These are phyloP conservation scores for Nicator chloris DNA, from an alignment of 2,113 vertebrate genomes.

Conservation along the genomic window DNA sequence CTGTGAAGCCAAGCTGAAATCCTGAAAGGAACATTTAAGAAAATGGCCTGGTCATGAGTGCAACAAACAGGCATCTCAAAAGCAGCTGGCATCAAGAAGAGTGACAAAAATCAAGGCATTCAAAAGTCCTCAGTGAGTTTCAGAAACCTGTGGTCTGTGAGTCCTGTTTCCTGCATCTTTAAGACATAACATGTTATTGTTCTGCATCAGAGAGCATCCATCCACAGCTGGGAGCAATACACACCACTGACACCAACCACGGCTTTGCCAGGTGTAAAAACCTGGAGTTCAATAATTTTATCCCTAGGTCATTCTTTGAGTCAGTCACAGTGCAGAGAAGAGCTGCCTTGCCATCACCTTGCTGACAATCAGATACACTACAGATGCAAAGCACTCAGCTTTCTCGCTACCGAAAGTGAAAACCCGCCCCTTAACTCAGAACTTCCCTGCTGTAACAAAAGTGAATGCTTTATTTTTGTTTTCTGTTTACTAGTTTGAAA, in stretches of 20 bases:
- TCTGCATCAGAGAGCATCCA: background rate
- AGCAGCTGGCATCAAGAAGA: background rate
- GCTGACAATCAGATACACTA: background rate
- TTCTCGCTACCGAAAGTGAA: background rate
- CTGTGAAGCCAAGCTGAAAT: background rate
- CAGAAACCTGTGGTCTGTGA: background rate
- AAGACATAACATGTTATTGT: background rate
- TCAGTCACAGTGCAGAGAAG: background rate
- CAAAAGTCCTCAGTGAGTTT: background rate
- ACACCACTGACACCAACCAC: background rate
- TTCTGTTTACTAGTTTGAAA: background rate
- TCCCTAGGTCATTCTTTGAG: background rate
- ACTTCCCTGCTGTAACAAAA: background rate
- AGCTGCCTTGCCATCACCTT: background rate
- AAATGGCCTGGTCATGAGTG: background rate
- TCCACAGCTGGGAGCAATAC: background rate
- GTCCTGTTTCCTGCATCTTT: background rate
- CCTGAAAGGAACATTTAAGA: background rate
- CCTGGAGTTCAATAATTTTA: background rate
- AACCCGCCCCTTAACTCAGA: accelerated
- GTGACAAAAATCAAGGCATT: background rate
- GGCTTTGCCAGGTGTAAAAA: background rate
- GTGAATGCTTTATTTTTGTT: background rate
- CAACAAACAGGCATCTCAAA: background rate
- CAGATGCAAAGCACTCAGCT: background rate